A percentile compares a stretch with the other conserved stretches of the same genome.
phyloP scores from a whole-genome alignment of 2,888 invertebrate species.

The Drosophila fulvimacula region DNA sequence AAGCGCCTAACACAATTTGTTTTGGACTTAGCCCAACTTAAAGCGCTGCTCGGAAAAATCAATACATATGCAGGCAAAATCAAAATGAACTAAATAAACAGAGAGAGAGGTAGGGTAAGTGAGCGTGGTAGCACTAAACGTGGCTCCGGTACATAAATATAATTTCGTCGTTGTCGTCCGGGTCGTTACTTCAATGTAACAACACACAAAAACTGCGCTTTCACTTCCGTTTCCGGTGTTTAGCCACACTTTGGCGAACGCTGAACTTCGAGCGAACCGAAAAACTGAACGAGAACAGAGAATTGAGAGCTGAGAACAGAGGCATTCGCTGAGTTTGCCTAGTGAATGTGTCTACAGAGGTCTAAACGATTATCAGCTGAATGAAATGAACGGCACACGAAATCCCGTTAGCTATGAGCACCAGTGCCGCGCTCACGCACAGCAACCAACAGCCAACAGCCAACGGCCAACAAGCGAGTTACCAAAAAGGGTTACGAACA shows the following conservation, averaged over 20 bases:
- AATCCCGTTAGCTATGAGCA: constrained; percentile 56
- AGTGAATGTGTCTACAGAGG: constrained; percentile 69
- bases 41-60: constrained; percentile 32
- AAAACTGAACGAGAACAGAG: constrained; percentile 11
- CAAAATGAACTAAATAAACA: background rate
- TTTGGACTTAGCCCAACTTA: background rate
- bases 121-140: constrained; percentile 18
- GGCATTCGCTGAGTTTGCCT: constrained; percentile 30
- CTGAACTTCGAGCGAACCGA: constrained; percentile 37
- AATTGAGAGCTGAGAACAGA: constrained; percentile 2
- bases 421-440: constrained; percentile 42
- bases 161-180: constrained; percentile 61
- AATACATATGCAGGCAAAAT: constrained; percentile 25
- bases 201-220: constrained; percentile 74
- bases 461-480: constrained; percentile 14
- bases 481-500: constrained; percentile 61
- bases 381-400: constrained; percentile 68
- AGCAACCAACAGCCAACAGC: constrained; percentile 22
- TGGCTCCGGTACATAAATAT: constrained; percentile 61
- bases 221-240: constrained; percentile 75
- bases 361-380: constrained; percentile 74
- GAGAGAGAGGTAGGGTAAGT: background rate
- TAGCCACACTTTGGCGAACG: constrained; percentile 68
- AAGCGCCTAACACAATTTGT: background rate
- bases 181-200: constrained; percentile 60